phyloP scores from a whole-genome alignment of 2,113 vertebrate species.

The Copsychus sechellarum region DNA sequence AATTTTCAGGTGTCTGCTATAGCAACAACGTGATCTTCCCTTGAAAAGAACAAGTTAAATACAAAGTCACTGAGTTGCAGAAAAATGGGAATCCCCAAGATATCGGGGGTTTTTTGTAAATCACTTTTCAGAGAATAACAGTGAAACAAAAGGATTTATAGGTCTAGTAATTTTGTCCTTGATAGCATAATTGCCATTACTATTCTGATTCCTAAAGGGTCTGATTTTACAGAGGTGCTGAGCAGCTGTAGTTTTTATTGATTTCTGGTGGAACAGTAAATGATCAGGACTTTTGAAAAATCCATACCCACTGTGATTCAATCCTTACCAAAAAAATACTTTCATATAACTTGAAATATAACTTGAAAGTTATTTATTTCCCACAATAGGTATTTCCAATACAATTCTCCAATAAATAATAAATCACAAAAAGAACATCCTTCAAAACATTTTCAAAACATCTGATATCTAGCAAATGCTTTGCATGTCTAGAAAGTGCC shows the following conservation, averaged over 20 bases:
- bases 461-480: neutral
- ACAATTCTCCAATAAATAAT: conserved; percentile 37
- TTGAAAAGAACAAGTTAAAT: neutral
- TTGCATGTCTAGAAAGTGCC: neutral
- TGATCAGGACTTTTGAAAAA: conserved; percentile 20
- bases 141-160: neutral
- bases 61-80: neutral
- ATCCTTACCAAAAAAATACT: neutral
- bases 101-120: neutral
- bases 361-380: neutral
- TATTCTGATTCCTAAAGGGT: neutral
- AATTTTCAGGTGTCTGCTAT: neutral
- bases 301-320: neutral
- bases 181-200: neutral
- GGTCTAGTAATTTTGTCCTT: neutral
- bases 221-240: neutral
- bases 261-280: neutral
- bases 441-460: conserved; percentile 6
- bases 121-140: neutral
- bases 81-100: neutral
- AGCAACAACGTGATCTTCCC: neutral
- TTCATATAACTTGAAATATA: neutral
- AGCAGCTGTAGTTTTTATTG: neutral
- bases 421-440: neutral
- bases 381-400: neutral